A percentile compares a stretch with the other conserved stretches of the same genome.
phyloP scores from a whole-genome alignment of 2,113 vertebrate species.

The Lycocorax pyrrhopterus region DNA sequence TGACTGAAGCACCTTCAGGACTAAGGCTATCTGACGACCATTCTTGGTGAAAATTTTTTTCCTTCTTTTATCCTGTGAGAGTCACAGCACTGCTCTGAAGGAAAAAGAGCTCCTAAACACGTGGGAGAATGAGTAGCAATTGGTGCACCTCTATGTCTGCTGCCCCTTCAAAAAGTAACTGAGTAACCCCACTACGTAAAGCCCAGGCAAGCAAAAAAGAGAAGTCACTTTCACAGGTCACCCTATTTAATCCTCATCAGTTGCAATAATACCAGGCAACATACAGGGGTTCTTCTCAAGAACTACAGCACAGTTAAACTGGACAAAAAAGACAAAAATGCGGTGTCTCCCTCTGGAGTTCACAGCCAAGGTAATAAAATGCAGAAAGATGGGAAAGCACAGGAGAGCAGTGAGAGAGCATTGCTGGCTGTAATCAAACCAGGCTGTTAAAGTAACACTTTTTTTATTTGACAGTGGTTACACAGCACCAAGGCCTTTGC shows the following conservation, averaged over 20 bases:
- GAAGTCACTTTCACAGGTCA: neutral
- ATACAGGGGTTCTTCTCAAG: neutral
- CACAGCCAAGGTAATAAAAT: neutral
- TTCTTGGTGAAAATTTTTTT: neutral
- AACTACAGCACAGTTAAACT: neutral
- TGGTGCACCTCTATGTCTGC: neutral
- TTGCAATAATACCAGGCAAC: neutral
- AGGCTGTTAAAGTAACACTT: neutral
- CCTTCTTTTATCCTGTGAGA: neutral
- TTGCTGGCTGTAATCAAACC: neutral
- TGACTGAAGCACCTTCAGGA: neutral
- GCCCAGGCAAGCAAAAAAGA: neutral
- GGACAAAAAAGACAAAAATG: neutral
- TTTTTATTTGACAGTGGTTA: neutral
- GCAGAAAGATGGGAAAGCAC: neutral
- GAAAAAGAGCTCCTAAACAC: neutral
- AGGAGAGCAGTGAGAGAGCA: neutral
- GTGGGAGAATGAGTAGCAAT: neutral
- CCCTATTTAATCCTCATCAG: neutral
- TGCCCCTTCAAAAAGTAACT: neutral
- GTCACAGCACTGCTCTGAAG: neutral
- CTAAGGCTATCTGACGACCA: neutral
- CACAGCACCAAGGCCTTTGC: neutral
- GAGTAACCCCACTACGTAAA: neutral
- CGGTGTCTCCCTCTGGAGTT: neutral